phyloP scores from a whole-genome alignment of 2,888 invertebrate genomes.

The Chymomyza amoena region DNA sequence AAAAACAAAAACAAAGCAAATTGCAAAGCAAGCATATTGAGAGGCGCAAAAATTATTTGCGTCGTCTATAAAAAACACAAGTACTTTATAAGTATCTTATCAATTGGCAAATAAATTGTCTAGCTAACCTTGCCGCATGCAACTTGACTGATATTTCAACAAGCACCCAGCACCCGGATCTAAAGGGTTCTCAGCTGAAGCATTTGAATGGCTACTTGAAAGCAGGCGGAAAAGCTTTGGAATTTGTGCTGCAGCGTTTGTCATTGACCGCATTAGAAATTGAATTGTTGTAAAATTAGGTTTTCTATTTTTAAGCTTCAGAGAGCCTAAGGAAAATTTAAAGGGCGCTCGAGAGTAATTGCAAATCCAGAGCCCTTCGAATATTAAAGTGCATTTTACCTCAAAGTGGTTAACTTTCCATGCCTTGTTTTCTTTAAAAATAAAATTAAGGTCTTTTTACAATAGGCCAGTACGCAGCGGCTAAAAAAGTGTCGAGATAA shows the following conservation, averaged over 20 bases:
- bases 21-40: neutral
- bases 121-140: conserved; percentile 46
- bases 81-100: conserved; percentile 13
- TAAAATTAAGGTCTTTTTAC: no score
- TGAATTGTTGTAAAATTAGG: neutral
- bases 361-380: no score
- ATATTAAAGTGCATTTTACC: no score
- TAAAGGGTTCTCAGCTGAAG: neutral
- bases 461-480: no score
- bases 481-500: no score
- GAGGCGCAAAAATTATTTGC: neutral
- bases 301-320: neutral
- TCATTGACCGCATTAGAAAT: neutral
- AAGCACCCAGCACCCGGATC: conserved; percentile 7
- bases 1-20: neutral
- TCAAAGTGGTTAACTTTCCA: no score
- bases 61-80: conserved; percentile 12
- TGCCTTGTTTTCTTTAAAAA: no score
- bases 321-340: neutral
- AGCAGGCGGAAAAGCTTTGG: neutral
- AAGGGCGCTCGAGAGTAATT: neutral
- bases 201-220: neutral
- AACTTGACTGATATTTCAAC: conserved; percentile 51
- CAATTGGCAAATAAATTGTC: neutral
- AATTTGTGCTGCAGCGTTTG: neutral